Base-by-base conservation (phyloP, 37 sponge, comb jelly and placozoan species). In the Ephydatia muelleri region DNA sequence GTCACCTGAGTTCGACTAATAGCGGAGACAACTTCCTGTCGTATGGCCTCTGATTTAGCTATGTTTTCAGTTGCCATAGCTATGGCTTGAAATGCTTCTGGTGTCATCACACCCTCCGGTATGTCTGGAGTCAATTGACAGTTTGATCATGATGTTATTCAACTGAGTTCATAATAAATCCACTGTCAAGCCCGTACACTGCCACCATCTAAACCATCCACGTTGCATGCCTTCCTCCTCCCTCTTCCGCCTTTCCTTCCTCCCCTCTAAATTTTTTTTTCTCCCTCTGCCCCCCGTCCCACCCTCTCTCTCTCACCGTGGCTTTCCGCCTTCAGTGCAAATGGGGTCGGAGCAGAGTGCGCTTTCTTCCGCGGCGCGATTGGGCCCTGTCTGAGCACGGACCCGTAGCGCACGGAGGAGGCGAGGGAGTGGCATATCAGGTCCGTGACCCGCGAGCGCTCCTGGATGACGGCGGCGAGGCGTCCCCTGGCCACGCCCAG, bases 371-470 rank as follows among this genome's bases (percentile, higher is more conserved):
- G 12, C n/a, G n/a, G n/a, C 16, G 57, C 57, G 0, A 57, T 14
- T 21, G 16, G 16, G 12, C 57, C 57, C 57, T 57, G 57, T 57
- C 16, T 57, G 16, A 57, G 16, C 57, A 57, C 57, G 16, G 57
- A 14, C 57, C 19, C 57, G 57, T 14, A 57, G 57, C 57, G 57
- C 57, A 75, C 75, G 25, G 81, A 32, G 5, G 81, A 69, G 27
- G 74, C 75, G 34, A 88, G 49, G 4, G 88, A 88, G 39, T 89
- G 90, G 64, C 88, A 92, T 35, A 92, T 57, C 28, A 92, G 86
- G 28, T 92, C 92, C 11, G 86, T 73, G 27, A 87, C 89, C 23
- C 92, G 31, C 2, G 86, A 80, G n/a, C 88, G 38, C 76, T 92
- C 92, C 49, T 88, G 89, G 22, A 88, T 72, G 35, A 74, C 67